Evolutionary conservation across 2,888 invertebrate genomes (phyloP).

Genomic region (Crematogaster levior): DNA sequence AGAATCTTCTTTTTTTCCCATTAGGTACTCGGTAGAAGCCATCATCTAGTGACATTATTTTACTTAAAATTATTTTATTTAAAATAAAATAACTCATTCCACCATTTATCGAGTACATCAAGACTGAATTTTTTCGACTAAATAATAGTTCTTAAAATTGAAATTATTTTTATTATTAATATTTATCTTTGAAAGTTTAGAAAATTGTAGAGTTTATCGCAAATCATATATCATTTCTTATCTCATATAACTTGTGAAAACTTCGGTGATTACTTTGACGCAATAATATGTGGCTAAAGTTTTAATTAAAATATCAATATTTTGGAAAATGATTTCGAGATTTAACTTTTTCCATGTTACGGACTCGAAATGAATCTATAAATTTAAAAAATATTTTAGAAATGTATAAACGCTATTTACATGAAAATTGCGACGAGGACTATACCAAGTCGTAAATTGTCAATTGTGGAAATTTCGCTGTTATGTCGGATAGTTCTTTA

Average conservation of each 20-base stretch:
- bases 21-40: too few relatives aligned
- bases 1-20: too few relatives aligned
- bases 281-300: background rate
- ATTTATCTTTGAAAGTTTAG: too few relatives aligned
- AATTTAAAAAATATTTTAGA: background rate
- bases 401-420: background rate
- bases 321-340: background rate
- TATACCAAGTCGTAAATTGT: background rate
- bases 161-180: too few relatives aligned
- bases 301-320: background rate
- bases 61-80: too few relatives aligned
- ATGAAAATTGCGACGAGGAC: background rate
- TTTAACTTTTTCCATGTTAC: background rate
- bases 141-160: too few relatives aligned
- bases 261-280: background rate
- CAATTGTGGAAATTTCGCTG: background rate
- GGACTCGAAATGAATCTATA: background rate
- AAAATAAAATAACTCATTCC: too few relatives aligned
- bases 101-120: too few relatives aligned
- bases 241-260: background rate
- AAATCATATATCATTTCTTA: too few relatives aligned
- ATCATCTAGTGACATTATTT: too few relatives aligned
- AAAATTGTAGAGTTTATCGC: too few relatives aligned
- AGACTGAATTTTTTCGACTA: too few relatives aligned
- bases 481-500: background rate